phyloP scores from a whole-genome alignment of 2,797 vertebrate species.

The Sebastes matsubarae region DNA sequence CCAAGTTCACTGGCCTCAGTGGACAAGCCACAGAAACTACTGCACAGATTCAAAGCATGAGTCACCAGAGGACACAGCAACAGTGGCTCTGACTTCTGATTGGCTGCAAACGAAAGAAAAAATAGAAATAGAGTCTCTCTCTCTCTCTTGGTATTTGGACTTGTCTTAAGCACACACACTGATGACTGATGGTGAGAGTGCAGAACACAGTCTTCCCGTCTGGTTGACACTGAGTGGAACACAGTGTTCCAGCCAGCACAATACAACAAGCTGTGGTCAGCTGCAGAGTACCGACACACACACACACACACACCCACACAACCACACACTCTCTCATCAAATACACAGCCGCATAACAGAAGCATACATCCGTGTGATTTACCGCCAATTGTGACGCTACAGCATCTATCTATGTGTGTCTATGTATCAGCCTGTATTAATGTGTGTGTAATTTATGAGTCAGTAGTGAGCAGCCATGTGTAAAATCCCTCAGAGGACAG shows the following conservation, averaged over 20 bases:
- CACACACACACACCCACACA: conserved; percentile 1
- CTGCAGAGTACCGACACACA: conserved; percentile 13
- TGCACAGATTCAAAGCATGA: conserved; percentile 7
- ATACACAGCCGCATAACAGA: background rate
- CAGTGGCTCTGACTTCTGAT: background rate
- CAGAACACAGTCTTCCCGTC: conserved; percentile 39
- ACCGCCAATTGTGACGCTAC: background rate
- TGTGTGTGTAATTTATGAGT: conserved; percentile 20
- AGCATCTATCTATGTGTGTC: background rate
- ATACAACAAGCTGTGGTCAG: conserved; percentile 49
- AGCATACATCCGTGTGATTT: background rate
- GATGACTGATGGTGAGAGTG: conserved; percentile 35
- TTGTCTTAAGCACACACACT: conserved; percentile 19
- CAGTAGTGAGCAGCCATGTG: conserved; percentile 18
- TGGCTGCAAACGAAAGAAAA: conserved; percentile 5
- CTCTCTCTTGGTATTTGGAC: conserved; percentile 16
- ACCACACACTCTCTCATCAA: background rate
- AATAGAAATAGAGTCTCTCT: conserved; percentile 6
- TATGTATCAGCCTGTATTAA: background rate
- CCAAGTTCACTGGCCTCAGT: background rate
- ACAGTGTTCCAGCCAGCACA: conserved; percentile 62
- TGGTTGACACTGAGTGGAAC: conserved; percentile 52
- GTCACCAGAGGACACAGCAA: conserved; percentile 3
- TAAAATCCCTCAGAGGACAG: conserved; percentile 8
- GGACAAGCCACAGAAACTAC: background rate